Evolutionary conservation across 2,888 invertebrate species (phyloP), one percentile per base, ranked within the genome.

Genomic region (Gisinianus flammeolus): DNA sequence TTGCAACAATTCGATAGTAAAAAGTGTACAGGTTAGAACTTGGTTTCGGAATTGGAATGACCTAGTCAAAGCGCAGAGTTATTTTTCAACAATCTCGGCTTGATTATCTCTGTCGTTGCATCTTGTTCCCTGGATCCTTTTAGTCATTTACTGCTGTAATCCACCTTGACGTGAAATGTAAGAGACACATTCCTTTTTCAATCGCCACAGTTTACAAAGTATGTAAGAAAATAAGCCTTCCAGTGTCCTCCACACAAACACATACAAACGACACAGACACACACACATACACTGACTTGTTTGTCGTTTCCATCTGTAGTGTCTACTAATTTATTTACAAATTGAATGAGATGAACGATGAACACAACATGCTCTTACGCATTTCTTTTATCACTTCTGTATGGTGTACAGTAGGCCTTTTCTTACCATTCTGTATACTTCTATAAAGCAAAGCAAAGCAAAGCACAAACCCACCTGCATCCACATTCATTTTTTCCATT

Each of bases 41-140:
- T 44, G 44, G 19, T 16, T 16, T 44, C 19, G 44, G 44, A 44
- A 44, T 44, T 44, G 44, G 44, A 44, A 44, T 44, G 44, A 44
- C 44, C 44, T 44, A 19, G 44, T 44, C 44, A 44, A 44, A 33
- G 62, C 35, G 73, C 73, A 30, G 62, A 73, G 73, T 73, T 73
- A 73, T 76, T 76, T 76, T 76, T 69, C 58, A 68, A 76, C 56
- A 69, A 68, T 76, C 58, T 68, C 58, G 30, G 54, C 69, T 74
- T 76, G 76, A 76, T 76, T 76, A 76, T 76, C 56, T 69, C 76
- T 76, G 68, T 68, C 54, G 67, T 68, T 35, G 56, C 58, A 72
- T 72, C 72, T 72, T 71, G 62, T 62, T 72, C 72, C 72, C 72
- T 72, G 33, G 31, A 72, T 72, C 72, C 72, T 72, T 70, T 72